Conservation (phyloP, 1,140 invertebrate species). For the Calycopis cecrops region DNA sequence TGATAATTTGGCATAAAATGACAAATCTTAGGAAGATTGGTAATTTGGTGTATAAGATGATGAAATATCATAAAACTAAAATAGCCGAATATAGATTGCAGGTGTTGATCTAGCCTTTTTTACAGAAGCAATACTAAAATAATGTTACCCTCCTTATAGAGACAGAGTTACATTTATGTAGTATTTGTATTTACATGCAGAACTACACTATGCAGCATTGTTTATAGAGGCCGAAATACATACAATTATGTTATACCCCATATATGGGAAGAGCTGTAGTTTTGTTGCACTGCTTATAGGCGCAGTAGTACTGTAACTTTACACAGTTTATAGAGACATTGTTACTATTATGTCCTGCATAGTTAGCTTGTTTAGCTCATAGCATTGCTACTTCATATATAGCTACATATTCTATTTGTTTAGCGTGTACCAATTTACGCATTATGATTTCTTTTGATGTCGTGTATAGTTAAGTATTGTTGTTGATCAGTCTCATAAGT, state of each 20-base stretch:
- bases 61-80: no score
- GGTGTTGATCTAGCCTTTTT: no score
- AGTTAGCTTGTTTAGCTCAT: background rate
- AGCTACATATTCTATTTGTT: background rate
- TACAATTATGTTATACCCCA: background rate
- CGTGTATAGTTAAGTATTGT: background rate
- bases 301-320: no score
- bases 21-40: no score
- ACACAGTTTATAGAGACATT: background rate
- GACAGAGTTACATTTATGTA: no score
- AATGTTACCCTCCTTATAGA: no score
- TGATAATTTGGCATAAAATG: no score
- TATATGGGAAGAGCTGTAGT: background rate
- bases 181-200: no score
- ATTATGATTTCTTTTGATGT: slow-evolving; percentile 8
- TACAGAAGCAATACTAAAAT: no score
- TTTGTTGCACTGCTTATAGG: background rate
- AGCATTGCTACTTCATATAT: background rate
- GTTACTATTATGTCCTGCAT: background rate
- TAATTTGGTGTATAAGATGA: no score
- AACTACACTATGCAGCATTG: no score
- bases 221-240: background rate
- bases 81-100: no score
- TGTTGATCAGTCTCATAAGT: slow-evolving; percentile 12
- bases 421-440: background rate